These are phyloP conservation scores for Propithecus deckenii DNA, from an alignment of 2,797 vertebrate species.

Conservation along the genomic window DNA sequence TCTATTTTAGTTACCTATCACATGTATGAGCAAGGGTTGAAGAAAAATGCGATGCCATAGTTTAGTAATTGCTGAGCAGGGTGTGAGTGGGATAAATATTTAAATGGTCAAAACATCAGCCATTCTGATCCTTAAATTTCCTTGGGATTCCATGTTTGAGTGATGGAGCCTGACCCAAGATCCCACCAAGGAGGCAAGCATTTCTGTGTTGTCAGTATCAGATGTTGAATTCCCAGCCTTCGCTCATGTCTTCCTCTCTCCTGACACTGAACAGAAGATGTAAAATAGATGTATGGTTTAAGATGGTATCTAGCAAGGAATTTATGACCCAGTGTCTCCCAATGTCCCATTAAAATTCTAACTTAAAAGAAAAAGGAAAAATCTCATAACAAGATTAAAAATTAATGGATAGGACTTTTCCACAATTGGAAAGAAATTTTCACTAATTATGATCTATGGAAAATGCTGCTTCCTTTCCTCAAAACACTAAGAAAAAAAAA, in stretches of 20 bases:
- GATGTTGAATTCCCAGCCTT: not conserved
- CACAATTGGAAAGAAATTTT: not conserved
- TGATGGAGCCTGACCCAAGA: not conserved
- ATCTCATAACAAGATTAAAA: not conserved
- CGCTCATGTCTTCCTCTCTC: not conserved
- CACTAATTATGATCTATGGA: not conserved
- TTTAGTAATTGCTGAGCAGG: not conserved
- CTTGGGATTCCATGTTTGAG: not conserved
- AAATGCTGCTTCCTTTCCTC: not conserved
- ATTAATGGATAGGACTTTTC: constrained; percentile 17
- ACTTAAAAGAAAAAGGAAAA: not conserved
- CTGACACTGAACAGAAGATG: not conserved
- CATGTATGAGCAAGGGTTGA: not conserved
- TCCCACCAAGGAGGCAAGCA: not conserved
- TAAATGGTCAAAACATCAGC: not conserved
- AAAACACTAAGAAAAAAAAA: not conserved
- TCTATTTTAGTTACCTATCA: not conserved
- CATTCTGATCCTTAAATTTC: not conserved
- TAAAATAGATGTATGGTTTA: not conserved
- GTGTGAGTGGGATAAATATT: not conserved
- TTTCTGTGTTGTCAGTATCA: not conserved
- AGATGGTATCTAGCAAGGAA: not conserved
- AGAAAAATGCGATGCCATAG: not conserved
- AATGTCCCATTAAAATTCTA: not conserved
- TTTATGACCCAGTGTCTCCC: not conserved